Base-by-base conservation (phyloP, 1,140 invertebrate genomes). In the Sycobia sp. region DNA sequence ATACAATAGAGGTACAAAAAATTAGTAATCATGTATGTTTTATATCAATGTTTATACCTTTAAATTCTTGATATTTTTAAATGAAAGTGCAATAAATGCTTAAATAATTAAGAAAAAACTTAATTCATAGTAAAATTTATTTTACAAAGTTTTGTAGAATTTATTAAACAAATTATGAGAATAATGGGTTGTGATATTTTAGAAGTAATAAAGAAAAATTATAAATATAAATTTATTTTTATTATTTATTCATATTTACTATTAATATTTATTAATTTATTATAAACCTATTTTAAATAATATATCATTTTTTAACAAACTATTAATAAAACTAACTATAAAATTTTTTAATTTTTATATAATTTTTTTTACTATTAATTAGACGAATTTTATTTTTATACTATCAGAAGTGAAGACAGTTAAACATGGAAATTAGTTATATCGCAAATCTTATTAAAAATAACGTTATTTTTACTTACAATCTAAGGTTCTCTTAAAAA, bases 1-100 rank as follows among this genome's bases (percentile, higher is more conserved):
- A 56, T 49, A 39, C 50, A 59, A 25, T 46, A 29, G 23, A 14
- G 16, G 11, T 44, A 53, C 14, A 56, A 1, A 44, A 60, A 13
- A 50, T 60, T 18, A n/a, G 18, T 14, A 56, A 27, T 55, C 1
- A 62, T 55, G 25, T 34, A 49, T 55, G 34, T 47, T 55, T 60
- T 39, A 22, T 20, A 41, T 55, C 22, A 49, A 29, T 49, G 10
- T 55, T 47, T 56, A 29, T 55, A 55, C 32, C 18, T 55, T 49
- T 14, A 62, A 54, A 54, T 18, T 54, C 38, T 36, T 22, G 5
- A 58, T 58, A 58, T 49, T 58, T 58, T 38, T 41, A 56, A 23
- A 18, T 10, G 27, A 54, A 38, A 62, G 60, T 62, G 51, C 60
- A 62, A 62, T 62, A 55, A 54, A 54, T 47, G 27, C 29, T 54